phyloP scores from a whole-genome alignment of 2,888 invertebrate species.

The Pseudanteris insignis region DNA sequence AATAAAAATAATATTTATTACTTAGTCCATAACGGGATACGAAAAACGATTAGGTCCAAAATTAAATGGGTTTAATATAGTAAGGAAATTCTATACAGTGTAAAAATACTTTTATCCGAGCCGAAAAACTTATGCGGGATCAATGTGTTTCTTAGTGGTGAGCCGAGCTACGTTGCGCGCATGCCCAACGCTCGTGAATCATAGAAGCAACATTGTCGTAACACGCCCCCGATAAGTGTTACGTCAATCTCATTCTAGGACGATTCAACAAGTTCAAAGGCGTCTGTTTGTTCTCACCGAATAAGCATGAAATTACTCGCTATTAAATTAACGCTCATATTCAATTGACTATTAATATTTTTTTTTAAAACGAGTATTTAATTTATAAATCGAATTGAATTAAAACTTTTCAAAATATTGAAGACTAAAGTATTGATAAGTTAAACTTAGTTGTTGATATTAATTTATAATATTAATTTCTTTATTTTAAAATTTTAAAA shows the following conservation, averaged over 20 bases:
- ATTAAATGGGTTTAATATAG: conserved; percentile 1
- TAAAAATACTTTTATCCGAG: conserved; percentile 22
- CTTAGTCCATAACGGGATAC: too few species aligned
- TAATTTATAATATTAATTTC: too few species aligned
- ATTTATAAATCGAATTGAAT: too few species aligned
- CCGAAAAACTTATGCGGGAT: conserved; percentile 14
- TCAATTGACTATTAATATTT: too few species aligned
- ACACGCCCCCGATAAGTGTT: conserved; percentile 3
- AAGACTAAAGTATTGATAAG: too few species aligned
- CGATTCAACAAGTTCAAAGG: conserved; percentile 2
- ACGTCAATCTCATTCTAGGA: conserved; percentile 7
- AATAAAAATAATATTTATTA: too few species aligned
- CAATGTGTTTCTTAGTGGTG: conserved; percentile 19
- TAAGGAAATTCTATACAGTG: conserved; percentile 13
- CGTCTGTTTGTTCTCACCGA: neutral
- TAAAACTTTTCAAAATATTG: too few species aligned
- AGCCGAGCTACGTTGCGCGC: conserved; percentile 7
- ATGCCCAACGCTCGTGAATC: conserved; percentile 9
- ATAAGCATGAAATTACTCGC: neutral
- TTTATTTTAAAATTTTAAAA: too few species aligned
- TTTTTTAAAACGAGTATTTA: too few species aligned
- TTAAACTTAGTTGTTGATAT: too few species aligned
- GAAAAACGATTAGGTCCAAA: neutral
- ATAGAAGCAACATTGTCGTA: conserved; percentile 22
- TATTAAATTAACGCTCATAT: too few species aligned